Evolutionary conservation across 2,113 vertebrate genomes (phyloP), one percentile per base, ranked within the genome.

Genomic region (Bos javanicus): DNA sequence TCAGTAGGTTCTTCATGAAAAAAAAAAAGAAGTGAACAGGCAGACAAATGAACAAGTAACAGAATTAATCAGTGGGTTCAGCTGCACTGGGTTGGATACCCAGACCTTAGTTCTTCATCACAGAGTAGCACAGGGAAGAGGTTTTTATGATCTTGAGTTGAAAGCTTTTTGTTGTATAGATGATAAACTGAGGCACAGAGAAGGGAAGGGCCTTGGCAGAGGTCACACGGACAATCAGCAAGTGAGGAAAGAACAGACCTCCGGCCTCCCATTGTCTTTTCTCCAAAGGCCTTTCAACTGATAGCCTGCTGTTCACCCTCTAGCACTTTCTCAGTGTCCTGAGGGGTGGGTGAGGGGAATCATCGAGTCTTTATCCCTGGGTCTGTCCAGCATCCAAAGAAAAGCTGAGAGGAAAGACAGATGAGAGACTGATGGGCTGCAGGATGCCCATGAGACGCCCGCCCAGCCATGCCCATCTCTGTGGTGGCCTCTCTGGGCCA

Each of bases 381-480:
- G 25, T 56, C 54, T 89, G 7, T 39, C 3, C 12, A 17, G 59
- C 7, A 59, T 7, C 25, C 50, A 76, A 36, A 54, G 33, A 74
- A 39, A 2, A 33, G 33, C 50, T 21, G 6, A 30, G 36, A 46
- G n/a, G 33, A 23, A 33, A 2, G 30, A 30, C 6, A 10, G 36
- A 23, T 2, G 39, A 91, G 67, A 52, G 23, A 21, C 9, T 1
- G 1, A 2, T 2, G 16, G 43, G 56, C 17, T 52, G 3, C 19
- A 2, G 14, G 52, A 25, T 33, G n/a, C 50, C 21, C 1, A 0
- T 1, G 60, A 67, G 89, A 54, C 6, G 21, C n/a, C 43, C 36
- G 3, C 19, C 21, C 26, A 30, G 56, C 76, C 10, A 0, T 0
- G 1, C 84, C 39, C 17, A 2, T n/a, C 46, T 64, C 16, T 50